A percentile compares a stretch with the other conserved stretches of the same genome.
Evolutionary conservation across 2,113 vertebrate species (phyloP).

Genomic region (Chionis minor): DNA sequence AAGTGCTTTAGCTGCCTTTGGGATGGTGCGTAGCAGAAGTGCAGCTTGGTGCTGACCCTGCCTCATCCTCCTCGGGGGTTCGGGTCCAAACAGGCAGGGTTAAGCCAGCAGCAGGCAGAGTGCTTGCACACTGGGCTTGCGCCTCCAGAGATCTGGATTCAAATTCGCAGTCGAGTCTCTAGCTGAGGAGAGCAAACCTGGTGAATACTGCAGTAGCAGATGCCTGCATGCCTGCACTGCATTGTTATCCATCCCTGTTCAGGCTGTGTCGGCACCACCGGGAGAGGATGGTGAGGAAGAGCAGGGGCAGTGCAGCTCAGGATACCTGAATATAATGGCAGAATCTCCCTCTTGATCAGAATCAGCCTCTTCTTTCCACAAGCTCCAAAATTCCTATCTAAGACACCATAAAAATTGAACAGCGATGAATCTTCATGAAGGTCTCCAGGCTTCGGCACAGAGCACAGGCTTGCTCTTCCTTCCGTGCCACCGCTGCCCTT

Average conservation of each 20-base stretch:
- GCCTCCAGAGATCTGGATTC: neutral
- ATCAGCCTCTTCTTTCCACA: neutral
- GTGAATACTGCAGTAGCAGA: neutral
- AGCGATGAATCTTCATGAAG: neutral
- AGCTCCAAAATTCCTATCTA: neutral
- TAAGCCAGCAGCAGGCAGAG: neutral
- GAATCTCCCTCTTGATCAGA: neutral
- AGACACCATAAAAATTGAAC: neutral
- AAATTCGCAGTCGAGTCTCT: neutral
- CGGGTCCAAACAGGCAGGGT: neutral
- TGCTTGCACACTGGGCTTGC: neutral
- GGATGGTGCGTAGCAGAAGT: neutral
- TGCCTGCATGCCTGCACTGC: neutral
- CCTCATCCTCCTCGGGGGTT: neutral
- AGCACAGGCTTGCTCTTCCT: neutral
- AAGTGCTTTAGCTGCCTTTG: neutral
- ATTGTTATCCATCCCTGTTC: neutral
- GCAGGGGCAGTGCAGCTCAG: neutral
- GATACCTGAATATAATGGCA: neutral
- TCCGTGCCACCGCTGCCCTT: neutral
- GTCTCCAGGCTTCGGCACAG: neutral
- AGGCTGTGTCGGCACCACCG: neutral
- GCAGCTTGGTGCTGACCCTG: neutral
- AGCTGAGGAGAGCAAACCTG: neutral
- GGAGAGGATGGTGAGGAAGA: neutral